Evolutionary conservation across 2,797 vertebrate species (phyloP), one percentile per base, ranked within the genome.

Genomic region (Clarias fuscus): DNA sequence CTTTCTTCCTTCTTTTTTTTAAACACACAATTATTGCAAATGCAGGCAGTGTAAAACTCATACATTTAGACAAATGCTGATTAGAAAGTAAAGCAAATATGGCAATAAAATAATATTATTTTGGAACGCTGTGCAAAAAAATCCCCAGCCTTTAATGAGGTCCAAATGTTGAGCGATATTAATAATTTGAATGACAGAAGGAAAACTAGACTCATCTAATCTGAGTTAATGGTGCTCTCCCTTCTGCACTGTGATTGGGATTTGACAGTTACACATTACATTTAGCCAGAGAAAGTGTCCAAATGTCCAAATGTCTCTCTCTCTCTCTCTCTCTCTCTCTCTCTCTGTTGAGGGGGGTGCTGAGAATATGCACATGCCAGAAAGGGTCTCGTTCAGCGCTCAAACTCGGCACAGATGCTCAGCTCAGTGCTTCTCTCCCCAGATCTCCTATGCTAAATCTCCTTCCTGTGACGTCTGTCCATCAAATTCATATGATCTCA

Each of bases 331-430:
- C 27, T 43, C 37, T 85, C 43, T 76, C 68, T 59, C 68, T 73
- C 86, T 79, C 78, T 56, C 10, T 6, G 61, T 59, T 72, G 17
- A 43, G 33, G 56, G 56, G 64, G 59, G 33, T 43, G 70, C 71
- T 59, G 72, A 68, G 65, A 78, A 70, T 70, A 58, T 43, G 79
- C 72, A 72, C 68, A 53, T 65, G 72, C 65, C 81, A 87, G 77
- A 64, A 75, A 88, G 56, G 84, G 80, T 84, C 79, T 80, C 22
- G 24, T 84, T 83, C 84, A 80, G 85, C 53, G 27, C 67, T 88
- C 73, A 82, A 88, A 88, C 87, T 81, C 64, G 30, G 87, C 82
- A 85, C 89, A 89, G 86, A 88, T 86, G 82, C 88, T 85, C 65
- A 73, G 67, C 56, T 58, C 85, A 73, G 88, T 84, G n/a, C 73